These are phyloP conservation scores for Albula goreensis DNA, from an alignment of 2,113 vertebrate species.

Conservation along the genomic window DNA sequence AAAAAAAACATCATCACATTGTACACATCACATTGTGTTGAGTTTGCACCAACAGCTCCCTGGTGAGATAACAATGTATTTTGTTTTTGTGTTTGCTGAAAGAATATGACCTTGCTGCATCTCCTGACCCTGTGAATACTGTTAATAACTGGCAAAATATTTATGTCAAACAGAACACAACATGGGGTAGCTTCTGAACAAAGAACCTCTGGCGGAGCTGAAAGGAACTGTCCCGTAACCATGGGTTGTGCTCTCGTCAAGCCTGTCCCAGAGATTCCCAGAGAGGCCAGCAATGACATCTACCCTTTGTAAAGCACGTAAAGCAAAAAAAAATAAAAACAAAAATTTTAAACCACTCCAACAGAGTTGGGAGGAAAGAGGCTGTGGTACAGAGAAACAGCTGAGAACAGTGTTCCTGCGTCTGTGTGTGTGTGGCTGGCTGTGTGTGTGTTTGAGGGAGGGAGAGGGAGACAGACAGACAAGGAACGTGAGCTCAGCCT, in stretches of 20 bases:
- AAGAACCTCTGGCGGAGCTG: background rate
- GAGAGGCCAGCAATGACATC: background rate
- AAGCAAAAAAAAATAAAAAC: background rate
- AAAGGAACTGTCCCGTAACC: background rate
- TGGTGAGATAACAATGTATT: background rate
- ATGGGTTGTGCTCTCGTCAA: background rate
- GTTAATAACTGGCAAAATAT: background rate
- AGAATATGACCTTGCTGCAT: background rate
- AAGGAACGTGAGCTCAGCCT: background rate
- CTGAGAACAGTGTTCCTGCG: background rate
- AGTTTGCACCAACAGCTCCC: background rate
- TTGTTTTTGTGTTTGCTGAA: background rate
- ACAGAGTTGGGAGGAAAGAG: background rate
- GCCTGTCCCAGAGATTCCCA: background rate
- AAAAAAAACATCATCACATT: background rate
- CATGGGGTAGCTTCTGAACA: background rate
- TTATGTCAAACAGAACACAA: background rate
- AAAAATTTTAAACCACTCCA: background rate
- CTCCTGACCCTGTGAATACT: background rate
- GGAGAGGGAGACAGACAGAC: constrained; percentile 5
- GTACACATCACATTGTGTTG: background rate
- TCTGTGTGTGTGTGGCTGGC: background rate
- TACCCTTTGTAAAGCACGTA: background rate
- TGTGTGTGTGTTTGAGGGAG: background rate
- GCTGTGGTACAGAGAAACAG: background rate